Percentiles rank a stretch among this genome's conserved stretches.
Conservation (phyloP, 2,113 vertebrate genomes). For the Donacobius atricapilla region DNA sequence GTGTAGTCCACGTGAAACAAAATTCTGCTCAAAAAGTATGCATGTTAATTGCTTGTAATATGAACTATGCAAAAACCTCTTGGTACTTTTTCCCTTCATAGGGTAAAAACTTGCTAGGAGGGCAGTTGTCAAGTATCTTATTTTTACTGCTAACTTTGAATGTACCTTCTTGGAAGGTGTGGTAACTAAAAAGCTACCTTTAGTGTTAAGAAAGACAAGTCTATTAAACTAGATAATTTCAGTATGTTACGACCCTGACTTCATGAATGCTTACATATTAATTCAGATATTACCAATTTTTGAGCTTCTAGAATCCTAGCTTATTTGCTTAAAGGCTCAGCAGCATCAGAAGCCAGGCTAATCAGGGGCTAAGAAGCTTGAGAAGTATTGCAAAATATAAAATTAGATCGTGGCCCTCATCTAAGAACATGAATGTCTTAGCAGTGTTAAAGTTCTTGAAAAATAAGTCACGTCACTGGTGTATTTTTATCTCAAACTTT, state of each 20-base stretch:
- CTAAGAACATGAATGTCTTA: not conserved
- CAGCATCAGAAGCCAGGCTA: not conserved
- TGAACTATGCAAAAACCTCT: slow-evolving; percentile 55
- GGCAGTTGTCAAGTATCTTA: not conserved
- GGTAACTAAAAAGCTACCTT: not conserved
- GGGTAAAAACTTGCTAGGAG: not conserved
- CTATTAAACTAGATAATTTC: not conserved
- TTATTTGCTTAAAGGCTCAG: not conserved
- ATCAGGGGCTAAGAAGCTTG: not conserved
- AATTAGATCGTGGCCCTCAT: not conserved
- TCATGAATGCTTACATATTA: not conserved
- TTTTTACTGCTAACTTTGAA: not conserved
- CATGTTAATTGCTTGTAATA: not conserved
- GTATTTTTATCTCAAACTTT: slow-evolving; percentile 59
- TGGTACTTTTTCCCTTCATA: slow-evolving; percentile 4
- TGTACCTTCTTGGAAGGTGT: not conserved
- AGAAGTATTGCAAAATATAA: not conserved
- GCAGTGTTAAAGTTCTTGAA: slow-evolving; percentile 8
- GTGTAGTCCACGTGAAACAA: not conserved
- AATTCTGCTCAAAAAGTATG: not conserved
- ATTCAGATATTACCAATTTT: not conserved
- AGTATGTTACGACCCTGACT: not conserved
- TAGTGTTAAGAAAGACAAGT: not conserved
- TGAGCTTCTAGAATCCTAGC: not conserved
- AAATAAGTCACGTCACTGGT: slow-evolving; percentile 69